Percentiles rank a stretch among this genome's conserved stretches.
Conservation (phyloP, 2,888 invertebrate species). For the Cyclophora punctaria region DNA sequence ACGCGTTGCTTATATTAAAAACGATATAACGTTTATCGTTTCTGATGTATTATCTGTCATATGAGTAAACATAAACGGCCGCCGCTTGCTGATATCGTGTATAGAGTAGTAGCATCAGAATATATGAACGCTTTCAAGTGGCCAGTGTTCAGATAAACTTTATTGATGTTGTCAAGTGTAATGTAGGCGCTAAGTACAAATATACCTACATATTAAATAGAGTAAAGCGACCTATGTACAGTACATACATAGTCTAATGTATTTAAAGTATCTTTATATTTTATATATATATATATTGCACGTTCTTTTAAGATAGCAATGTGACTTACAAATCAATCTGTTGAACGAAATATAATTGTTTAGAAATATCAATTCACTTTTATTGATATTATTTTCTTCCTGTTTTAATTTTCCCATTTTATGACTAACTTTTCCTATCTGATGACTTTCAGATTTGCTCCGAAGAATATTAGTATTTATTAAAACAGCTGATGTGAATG, state of each 20-base stretch:
- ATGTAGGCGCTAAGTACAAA: constrained; percentile 43
- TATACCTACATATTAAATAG: constrained; percentile 11
- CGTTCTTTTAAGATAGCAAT: constrained; percentile 22
- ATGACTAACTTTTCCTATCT: constrained; percentile 5
- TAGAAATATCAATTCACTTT: constrained; percentile 18
- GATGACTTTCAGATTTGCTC: constrained; percentile 62
- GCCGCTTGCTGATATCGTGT: constrained; percentile 41
- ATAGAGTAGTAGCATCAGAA: constrained; percentile 41
- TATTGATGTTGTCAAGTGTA: constrained; percentile 49
- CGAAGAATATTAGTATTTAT: constrained; percentile 70
- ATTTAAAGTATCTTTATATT: constrained; percentile 21
- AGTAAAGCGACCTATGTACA: constrained; percentile 2
- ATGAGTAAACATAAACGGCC: constrained; percentile 46
- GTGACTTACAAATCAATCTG: constrained; percentile 22
- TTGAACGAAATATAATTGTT: constrained; percentile 37
- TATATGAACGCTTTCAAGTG: constrained; percentile 59
- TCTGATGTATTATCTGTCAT: constrained; percentile 56
- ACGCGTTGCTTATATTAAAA: constrained; percentile 42
- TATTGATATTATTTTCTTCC: constrained; percentile 16
- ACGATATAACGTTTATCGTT: constrained; percentile 41
- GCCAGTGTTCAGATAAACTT: constrained; percentile 42
- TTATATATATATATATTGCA: constrained; percentile 27
- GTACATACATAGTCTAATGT: constrained; percentile 26
- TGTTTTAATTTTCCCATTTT: constrained; percentile 5
- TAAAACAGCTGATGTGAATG: constrained; percentile 24